These are phyloP conservation scores for Alethe diademata DNA, from an alignment of 2,113 vertebrate genomes.

Conservation along the genomic window DNA sequence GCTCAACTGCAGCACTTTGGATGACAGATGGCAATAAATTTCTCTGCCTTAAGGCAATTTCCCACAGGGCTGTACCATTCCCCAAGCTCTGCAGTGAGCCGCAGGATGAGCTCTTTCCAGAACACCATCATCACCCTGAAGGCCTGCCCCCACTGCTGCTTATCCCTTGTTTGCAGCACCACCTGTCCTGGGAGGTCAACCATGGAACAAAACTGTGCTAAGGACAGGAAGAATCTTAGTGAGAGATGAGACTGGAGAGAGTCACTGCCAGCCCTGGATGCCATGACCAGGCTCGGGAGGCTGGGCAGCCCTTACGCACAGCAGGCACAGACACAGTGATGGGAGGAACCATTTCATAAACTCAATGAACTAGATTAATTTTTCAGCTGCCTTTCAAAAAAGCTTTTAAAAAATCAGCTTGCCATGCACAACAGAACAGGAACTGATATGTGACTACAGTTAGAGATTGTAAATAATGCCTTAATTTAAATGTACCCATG, in stretches of 20 bases:
- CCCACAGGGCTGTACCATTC: rapidly evolving
- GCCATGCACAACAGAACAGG: background rate
- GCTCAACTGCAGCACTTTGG: background rate
- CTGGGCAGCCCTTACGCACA: background rate
- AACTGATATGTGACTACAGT: background rate
- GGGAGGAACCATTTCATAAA: background rate
- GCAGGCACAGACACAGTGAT: background rate
- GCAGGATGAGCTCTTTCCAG: background rate
- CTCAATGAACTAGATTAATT: background rate
- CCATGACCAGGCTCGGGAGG: background rate
- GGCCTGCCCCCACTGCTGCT: background rate
- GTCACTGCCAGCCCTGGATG: background rate
- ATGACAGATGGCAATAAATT: background rate
- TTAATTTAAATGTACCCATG: background rate
- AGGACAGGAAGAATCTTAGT: background rate
- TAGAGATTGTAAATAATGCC: background rate
- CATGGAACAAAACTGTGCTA: background rate
- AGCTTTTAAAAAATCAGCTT: background rate
- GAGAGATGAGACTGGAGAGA: background rate
- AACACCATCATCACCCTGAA: background rate
- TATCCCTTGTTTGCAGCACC: background rate
- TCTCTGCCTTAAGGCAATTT: background rate
- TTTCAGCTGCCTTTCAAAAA: background rate
- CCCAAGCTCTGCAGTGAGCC: background rate
- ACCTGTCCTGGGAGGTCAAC: background rate